phyloP scores from a whole-genome alignment of 2,888 invertebrate species.

The Cyclophora albipunctata region DNA sequence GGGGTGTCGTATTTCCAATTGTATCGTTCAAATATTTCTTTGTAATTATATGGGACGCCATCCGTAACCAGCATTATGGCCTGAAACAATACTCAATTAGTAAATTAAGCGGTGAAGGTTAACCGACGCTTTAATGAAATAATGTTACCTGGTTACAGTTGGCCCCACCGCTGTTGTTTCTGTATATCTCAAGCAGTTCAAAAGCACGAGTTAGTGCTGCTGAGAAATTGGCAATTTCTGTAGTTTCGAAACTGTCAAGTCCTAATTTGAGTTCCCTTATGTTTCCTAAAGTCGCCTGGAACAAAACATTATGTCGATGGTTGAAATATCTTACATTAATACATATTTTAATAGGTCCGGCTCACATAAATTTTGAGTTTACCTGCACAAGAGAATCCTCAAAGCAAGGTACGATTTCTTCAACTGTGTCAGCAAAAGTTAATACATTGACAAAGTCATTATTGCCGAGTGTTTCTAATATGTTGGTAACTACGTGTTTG shows the following conservation, averaged over 20 bases:
- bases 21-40: conserved; percentile 92
- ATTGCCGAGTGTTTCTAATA: conserved; percentile 96
- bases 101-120: neutral
- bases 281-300: conserved; percentile 89
- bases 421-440: conserved; percentile 89
- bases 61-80: conserved; percentile 99
- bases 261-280: conserved; percentile 87
- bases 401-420: conserved; percentile 91
- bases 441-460: conserved; percentile 98
- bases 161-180: conserved; percentile 79
- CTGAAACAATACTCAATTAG: conserved; percentile 56
- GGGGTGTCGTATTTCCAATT: conserved; percentile 90
- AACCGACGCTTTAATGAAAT: neutral
- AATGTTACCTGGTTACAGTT: conserved; percentile 68
- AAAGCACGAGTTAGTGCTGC: conserved; percentile 92
- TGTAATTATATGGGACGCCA: conserved; percentile 95
- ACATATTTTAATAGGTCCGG: too few relatives aligned
- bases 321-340: too few relatives aligned
- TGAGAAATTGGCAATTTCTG: conserved; percentile 95
- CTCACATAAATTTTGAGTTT: conserved; percentile 4
- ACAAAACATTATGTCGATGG: conserved; percentile 18
- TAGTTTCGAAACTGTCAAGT: conserved; percentile 85
- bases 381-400: conserved; percentile 93
- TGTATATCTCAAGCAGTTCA: conserved; percentile 83
- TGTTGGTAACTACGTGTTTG: conserved; percentile 88